phyloP scores from a whole-genome alignment of 2,113 vertebrate species.

The Cyprinus carpio region DNA sequence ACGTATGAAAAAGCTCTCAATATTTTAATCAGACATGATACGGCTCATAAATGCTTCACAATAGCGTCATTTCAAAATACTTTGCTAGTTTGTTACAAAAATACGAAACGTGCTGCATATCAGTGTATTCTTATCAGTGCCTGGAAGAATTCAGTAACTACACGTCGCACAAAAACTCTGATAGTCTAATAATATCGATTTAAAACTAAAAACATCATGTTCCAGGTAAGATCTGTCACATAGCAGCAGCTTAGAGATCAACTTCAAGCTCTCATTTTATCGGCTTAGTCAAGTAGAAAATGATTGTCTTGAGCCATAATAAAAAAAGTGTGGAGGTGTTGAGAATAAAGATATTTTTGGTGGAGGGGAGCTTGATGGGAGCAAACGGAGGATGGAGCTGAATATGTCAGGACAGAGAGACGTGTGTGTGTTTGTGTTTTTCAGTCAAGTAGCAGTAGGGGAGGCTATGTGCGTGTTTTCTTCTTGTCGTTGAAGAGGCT shows the following conservation, averaged over 20 bases:
- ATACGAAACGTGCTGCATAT: not conserved
- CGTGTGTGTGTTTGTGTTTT: slow-evolving; percentile 2
- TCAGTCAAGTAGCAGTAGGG: not conserved
- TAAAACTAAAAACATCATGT: slow-evolving; percentile 7
- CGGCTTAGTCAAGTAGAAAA: slow-evolving; percentile 24
- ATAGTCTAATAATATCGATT: not conserved
- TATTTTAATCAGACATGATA: not conserved
- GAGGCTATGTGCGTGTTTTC: slow-evolving; percentile 86
- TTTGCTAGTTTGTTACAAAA: not conserved
- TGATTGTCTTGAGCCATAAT: slow-evolving; percentile 45
- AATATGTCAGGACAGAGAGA: slow-evolving; percentile 4
- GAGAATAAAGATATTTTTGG: slow-evolving; percentile 15
- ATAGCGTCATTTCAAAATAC: not conserved
- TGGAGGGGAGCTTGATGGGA: slow-evolving; percentile 33
- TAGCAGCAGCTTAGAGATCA: slow-evolving; percentile 40
- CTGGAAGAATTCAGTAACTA: slow-evolving; percentile 19
- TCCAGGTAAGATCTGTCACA: not conserved
- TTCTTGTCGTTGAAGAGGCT: slow-evolving; percentile 93
- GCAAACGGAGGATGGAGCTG: slow-evolving; percentile 17
- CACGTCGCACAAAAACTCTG: not conserved
- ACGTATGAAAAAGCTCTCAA: not conserved
- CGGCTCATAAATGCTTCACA: not conserved
- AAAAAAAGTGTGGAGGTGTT: not conserved
- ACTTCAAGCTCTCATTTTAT: slow-evolving; percentile 12
- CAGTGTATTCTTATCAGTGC: slow-evolving; percentile 21